Conservation (phyloP, 2,113 vertebrate species). For the Bettongia penicillata region DNA sequence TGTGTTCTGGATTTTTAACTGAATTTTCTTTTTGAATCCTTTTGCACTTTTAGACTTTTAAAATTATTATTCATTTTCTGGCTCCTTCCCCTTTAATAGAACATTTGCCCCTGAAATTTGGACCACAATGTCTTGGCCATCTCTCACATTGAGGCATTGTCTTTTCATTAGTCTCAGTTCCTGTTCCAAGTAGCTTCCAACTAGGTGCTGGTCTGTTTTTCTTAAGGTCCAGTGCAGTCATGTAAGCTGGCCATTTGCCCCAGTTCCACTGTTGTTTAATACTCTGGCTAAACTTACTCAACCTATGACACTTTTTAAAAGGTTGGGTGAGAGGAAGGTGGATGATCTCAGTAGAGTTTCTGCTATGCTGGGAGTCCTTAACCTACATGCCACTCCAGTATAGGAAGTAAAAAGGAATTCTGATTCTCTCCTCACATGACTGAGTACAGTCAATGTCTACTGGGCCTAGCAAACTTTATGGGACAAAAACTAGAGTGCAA, state of each 20-base stretch:
- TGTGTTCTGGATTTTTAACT: background rate
- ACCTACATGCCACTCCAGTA: background rate
- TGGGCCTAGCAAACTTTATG: background rate
- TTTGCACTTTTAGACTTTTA: background rate
- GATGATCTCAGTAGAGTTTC: background rate
- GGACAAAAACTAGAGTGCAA: background rate
- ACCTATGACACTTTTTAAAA: background rate
- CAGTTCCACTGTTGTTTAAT: background rate
- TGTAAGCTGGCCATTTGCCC: background rate
- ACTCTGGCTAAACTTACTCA: background rate
- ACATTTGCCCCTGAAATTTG: background rate
- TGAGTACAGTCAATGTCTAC: background rate
- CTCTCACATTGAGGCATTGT: background rate
- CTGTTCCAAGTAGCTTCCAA: background rate
- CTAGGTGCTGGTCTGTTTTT: background rate
- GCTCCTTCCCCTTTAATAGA: background rate
- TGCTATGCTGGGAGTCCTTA: background rate
- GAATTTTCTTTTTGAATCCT: background rate
- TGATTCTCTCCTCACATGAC: background rate
- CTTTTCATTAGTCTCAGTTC: background rate
- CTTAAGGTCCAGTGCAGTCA: background rate
- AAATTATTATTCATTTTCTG: background rate
- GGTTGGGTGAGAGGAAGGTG: background rate
- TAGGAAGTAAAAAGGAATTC: background rate
- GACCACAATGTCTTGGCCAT: background rate